Conservation (phyloP, 2,888 invertebrate genomes). For the Drepana falcataria region DNA sequence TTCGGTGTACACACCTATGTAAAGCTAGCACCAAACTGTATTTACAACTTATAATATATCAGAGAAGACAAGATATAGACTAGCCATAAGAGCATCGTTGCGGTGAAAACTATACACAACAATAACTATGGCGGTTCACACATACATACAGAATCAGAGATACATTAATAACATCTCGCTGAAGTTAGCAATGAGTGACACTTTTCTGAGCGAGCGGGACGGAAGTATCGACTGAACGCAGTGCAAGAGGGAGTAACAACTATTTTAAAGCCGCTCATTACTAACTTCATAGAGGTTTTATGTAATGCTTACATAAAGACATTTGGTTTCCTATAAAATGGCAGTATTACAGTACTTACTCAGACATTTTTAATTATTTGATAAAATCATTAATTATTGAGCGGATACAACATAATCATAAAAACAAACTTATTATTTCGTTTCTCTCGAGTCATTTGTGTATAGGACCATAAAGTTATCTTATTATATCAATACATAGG, state of each 20-base stretch:
- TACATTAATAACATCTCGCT: neutral
- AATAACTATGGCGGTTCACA: constrained; percentile 1
- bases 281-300: neutral
- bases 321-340: too few relatives aligned
- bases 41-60: constrained; percentile 33
- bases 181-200: neutral
- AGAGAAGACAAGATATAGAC: constrained; percentile 51
- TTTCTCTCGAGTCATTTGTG: too few relatives aligned
- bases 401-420: too few relatives aligned
- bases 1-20: constrained; percentile 32
- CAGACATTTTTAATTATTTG: too few relatives aligned
- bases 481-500: neutral
- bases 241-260: neutral
- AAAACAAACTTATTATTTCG: too few relatives aligned
- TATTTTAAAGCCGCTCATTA: neutral
- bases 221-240: neutral
- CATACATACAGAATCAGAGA: neutral
- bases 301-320: too few relatives aligned
- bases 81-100: constrained; percentile 55
- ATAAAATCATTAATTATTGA: too few relatives aligned
- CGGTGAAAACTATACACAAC: constrained; percentile 28
- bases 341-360: too few relatives aligned
- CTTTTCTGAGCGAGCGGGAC: neutral
- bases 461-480: neutral
- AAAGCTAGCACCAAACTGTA: constrained; percentile 52